Evolutionary conservation across 2,113 vertebrate species (phyloP), one percentile per base, ranked within the genome.

Genomic region (Rhabdomys dilectus): DNA sequence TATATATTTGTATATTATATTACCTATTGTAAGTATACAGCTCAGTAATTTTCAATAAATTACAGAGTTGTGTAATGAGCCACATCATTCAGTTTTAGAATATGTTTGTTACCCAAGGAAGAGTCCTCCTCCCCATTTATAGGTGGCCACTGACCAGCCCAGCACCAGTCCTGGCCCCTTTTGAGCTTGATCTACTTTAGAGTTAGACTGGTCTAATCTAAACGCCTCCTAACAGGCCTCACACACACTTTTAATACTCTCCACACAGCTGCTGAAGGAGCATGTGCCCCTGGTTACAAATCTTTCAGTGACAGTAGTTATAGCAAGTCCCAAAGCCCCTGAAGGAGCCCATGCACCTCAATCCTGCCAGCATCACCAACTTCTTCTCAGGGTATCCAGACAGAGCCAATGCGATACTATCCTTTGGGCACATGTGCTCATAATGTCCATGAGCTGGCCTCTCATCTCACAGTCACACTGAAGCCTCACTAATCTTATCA

Each of bases 71-170:
- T 68, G 10, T 78, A 58, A 1, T 89, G 24, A 94, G 58, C 19
- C 58, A 68, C 19, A 21, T 45, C 70, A 4, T 87, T 82, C 51
- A 62, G 36, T 90, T 89, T 96, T 80, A 89, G 73, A 91, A 88
- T 53, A 73, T 93, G 85, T 70, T 4, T 29, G 34, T 95, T 45
- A 88, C 21, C 60, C 62, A 48, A 16, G 58, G 89, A 86, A 86
- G 42, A 82, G 62, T 34, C 11, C 39, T 93, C 3, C 0, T 45
- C 29, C 16, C 34, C 19, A 42, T 51, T 86, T 22, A 7, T 10
- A 73, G 16, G 17, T 58, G 5, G 68, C 11, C n/a, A 48, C 19
- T 73, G 87, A 24, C 36, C 60, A 88, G 1, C 12, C 34, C 36
- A 42, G 53, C 36, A 45, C 60, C 22, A 24, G 21, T 62, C 22